Evolutionary conservation across 2,888 invertebrate species (phyloP), one percentile per base, ranked within the genome.

Genomic region (Ramazzottius varieornatus): DNA sequence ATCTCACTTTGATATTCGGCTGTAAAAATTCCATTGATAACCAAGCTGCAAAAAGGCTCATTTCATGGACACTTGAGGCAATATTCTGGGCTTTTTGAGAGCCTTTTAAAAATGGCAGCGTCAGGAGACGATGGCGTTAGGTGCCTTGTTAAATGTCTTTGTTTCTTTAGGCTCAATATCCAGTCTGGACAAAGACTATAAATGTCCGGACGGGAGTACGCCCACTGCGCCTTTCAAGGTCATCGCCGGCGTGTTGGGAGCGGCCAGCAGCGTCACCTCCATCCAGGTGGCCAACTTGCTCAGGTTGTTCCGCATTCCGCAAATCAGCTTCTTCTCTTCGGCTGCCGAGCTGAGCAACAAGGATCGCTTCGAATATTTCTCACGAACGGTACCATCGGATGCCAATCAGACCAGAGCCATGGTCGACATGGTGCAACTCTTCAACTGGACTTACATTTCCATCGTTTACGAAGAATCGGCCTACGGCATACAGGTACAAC

Each of bases 321-420:
- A 92, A 92, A 89, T 92, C 24, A 91, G 91, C 0, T 93, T 88
- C 78, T 92, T 92, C 79, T 91, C 91, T 0, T 92, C 92, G 0
- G 90, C 89, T 70, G 88, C 92, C 0, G 91, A 91, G 75, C 79
- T 93, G 69, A 90, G 89, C 69, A 91, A 90, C 79, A 89, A 91
- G 73, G 88, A 91, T 70, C 82, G 92, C 1, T 93, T 91, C 76
- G 91, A 92, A 73, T 93, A 86, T 76, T 93, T 93, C 78, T 85
- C 89, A 1, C 80, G 92, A 63, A 93, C 92, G 2, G 92, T 93
- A 71, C 92, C 92, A 1, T 91, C 90, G 0, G 92, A 93, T 76
- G 86, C 87, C 73, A 86, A 91, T 75, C 92, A 93, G 77, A 75
- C 75, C 1, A 85, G 88, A 71, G 92, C 89, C 0, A 93, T 93